A percentile compares a stretch with the other conserved stretches of the same genome.
Evolutionary conservation across 2,888 invertebrate species (phyloP).

Genomic region (Nycteola revayana): DNA sequence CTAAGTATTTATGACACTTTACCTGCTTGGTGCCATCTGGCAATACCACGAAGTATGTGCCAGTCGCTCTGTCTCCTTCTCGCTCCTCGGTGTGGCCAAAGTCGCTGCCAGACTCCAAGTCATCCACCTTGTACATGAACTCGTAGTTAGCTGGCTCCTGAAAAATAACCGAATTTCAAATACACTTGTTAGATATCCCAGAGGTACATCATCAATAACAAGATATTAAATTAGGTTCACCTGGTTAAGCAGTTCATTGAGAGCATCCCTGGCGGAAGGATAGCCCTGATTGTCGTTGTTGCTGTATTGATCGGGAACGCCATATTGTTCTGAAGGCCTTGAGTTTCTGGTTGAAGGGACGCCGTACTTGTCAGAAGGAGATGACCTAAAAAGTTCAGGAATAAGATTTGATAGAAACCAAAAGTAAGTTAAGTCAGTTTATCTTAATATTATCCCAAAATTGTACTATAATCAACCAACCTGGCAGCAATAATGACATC

Average conservation of each 20-base stretch:
- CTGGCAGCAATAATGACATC: slow-evolving; percentile 43
- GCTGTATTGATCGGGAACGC: slow-evolving; percentile 76
- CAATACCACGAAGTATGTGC: slow-evolving; percentile 84
- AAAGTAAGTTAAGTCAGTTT: too few relatives aligned
- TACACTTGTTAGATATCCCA: neutral
- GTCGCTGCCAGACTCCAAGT: slow-evolving; percentile 83
- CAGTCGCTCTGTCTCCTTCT: slow-evolving; percentile 83
- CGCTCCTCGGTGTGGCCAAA: slow-evolving; percentile 85
- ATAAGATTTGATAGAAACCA: too few relatives aligned
- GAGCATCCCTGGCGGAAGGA: too few relatives aligned
- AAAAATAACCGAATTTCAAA: too few relatives aligned
- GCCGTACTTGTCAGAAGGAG: too few relatives aligned
- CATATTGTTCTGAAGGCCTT: slow-evolving; percentile 67
- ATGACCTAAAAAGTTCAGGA: too few relatives aligned
- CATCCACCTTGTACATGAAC: slow-evolving; percentile 85
- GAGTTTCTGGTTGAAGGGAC: slow-evolving; percentile 45
- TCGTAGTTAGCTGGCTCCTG: slow-evolving; percentile 86
- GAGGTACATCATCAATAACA: too few relatives aligned
- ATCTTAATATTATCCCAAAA: too few relatives aligned
- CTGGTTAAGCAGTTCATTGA: too few relatives aligned
- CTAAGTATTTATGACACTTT: too few relatives aligned
- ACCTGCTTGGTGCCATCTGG: slow-evolving; percentile 86
- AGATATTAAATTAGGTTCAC: too few relatives aligned
- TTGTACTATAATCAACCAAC: slow-evolving; percentile 9
- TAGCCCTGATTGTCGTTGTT: too few relatives aligned